A percentile compares a stretch with the other conserved stretches of the same genome.
These are phyloP conservation scores for Parnassius smintheus DNA, from an alignment of 2,888 invertebrate genomes.

Conservation along the genomic window DNA sequence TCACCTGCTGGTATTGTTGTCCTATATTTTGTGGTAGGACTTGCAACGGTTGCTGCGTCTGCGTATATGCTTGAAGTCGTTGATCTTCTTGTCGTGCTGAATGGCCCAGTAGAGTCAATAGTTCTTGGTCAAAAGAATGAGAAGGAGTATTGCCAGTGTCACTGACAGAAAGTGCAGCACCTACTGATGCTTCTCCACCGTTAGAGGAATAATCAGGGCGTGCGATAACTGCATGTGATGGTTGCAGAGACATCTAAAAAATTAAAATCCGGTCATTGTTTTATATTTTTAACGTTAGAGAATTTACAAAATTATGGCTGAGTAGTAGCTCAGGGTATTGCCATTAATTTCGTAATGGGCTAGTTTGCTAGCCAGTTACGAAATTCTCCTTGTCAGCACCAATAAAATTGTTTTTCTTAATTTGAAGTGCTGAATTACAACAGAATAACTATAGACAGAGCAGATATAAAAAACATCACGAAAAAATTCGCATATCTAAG, in stretches of 20 bases:
- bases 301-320: no score
- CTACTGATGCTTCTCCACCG: conserved; percentile 73
- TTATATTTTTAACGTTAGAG: no score
- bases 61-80: conserved; percentile 46
- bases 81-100: conserved; percentile 55
- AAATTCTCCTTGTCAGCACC: no score
- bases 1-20: conserved; percentile 50
- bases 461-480: no score
- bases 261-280: no score
- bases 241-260: conserved; percentile 58
- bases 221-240: conserved; percentile 70
- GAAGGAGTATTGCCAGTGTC: conserved; percentile 54
- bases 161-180: conserved; percentile 70
- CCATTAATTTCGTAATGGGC: no score
- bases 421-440: no score
- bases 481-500: no score
- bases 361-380: no score
- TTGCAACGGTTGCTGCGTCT: conserved; percentile 44
- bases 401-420: no score
- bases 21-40: conserved; percentile 34
- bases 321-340: no score
- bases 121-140: conserved; percentile 57
- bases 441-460: no score
- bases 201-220: conserved; percentile 66
- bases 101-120: conserved; percentile 60